Percentiles rank a stretch among this genome's conserved stretches.
Evolutionary conservation across 1,140 invertebrate genomes (phyloP).

Genomic region (Centruroides sculpturatus): DNA sequence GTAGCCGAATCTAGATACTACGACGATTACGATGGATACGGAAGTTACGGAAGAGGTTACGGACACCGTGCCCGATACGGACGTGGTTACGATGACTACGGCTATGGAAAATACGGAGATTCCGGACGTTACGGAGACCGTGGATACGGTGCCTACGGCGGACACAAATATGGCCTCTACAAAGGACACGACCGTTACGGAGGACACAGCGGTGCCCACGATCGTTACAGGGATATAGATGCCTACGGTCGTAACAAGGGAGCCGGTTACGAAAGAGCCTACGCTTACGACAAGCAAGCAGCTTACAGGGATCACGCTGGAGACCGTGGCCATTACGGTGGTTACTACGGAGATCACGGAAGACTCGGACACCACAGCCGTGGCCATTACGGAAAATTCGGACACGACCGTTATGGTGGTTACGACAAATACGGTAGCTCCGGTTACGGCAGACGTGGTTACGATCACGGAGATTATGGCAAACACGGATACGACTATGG

Average conservation of each 20-base stretch:
- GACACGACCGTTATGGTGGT: constrained; percentile 1
- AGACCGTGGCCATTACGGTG: not conserved
- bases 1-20: not conserved
- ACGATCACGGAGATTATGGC: not conserved
- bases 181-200: not conserved
- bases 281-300: constrained; percentile 16
- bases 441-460: constrained; percentile 11
- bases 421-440: not conserved
- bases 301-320: not conserved
- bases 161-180: not conserved
- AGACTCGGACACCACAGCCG: not conserved
- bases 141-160: not conserved
- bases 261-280: constrained; percentile 18
- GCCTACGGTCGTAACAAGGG: constrained; percentile 1
- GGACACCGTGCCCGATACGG: no score
- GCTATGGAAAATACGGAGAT: not conserved
- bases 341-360: constrained; percentile 4
- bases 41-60: not conserved
- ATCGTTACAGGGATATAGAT: not conserved
- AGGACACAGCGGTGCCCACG: not conserved
- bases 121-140: not conserved
- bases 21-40: not conserved
- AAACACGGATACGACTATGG: not conserved
- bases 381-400: not conserved
- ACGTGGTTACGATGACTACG: not conserved